Conservation (phyloP, 2,888 invertebrate genomes). For the Linyphia triangularis region DNA sequence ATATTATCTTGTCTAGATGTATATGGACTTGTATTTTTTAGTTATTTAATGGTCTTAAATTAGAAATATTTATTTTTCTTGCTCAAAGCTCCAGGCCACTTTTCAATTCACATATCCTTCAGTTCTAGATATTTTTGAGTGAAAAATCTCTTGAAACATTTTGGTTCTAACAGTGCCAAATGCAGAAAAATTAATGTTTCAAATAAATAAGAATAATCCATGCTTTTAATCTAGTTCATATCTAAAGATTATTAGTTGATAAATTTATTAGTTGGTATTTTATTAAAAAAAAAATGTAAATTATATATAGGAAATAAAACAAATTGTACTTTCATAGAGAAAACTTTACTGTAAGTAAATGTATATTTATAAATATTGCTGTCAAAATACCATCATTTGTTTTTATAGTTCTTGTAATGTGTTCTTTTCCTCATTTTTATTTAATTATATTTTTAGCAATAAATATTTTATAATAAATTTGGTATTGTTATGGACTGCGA, state of each 20-base stretch:
- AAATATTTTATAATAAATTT: slow-evolving; percentile 50
- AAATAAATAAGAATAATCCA: background rate
- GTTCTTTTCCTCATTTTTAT: slow-evolving; percentile 39
- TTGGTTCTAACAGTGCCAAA: slow-evolving; percentile 56
- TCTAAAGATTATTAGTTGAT: background rate
- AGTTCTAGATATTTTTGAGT: slow-evolving; percentile 1
- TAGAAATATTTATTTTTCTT: background rate
- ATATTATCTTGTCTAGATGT: too few relatives aligned
- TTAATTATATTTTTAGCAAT: slow-evolving; percentile 34
- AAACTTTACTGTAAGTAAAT: slow-evolving; percentile 53
- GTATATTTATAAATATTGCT: slow-evolving; percentile 69
- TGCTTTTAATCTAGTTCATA: slow-evolving; percentile 22
- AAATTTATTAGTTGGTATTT: background rate
- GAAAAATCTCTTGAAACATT: background rate
- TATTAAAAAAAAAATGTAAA: background rate
- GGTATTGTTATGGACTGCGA: background rate
- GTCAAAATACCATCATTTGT: slow-evolving; percentile 10
- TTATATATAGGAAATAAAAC: background rate
- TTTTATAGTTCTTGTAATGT: slow-evolving; percentile 30
- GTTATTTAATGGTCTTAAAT: too few relatives aligned
- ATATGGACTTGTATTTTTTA: too few relatives aligned
- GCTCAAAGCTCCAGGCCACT: background rate
- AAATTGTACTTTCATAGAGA: slow-evolving; percentile 3
- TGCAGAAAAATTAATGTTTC: slow-evolving; percentile 7
- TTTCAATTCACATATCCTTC: background rate